A percentile compares a stretch with the other conserved stretches of the same genome.
These are phyloP conservation scores for Malacoraja senta DNA, from an alignment of 2,797 vertebrate species.

Conservation along the genomic window DNA sequence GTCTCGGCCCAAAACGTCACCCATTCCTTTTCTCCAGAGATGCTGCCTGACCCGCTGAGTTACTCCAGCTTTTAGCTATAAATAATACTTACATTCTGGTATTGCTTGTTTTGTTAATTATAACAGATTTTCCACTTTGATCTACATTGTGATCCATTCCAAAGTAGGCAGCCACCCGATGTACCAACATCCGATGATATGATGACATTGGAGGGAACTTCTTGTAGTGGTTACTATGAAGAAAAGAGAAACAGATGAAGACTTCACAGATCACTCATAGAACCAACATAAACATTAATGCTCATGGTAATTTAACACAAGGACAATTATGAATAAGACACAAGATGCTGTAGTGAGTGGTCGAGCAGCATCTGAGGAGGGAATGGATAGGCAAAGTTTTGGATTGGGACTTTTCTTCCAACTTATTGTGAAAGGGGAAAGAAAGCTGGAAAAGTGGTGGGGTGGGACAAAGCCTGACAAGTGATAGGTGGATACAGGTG, in stretches of 20 bases:
- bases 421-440: too few species aligned
- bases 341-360: too few species aligned
- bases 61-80: not conserved
- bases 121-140: conserved; percentile 90
- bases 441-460: too few species aligned
- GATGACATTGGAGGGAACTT: conserved; percentile 96
- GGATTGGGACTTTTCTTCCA: too few species aligned
- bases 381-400: too few species aligned
- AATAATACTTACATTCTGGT: conserved; percentile 80
- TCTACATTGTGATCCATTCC: conserved; percentile 97
- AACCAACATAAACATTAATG: not conserved
- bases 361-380: too few species aligned
- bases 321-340: not conserved
- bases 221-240: conserved; percentile 78
- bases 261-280: not conserved
- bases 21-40: too few species aligned
- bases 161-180: conserved; percentile 89
- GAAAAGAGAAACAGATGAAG: conserved; percentile 29
- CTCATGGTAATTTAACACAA: not conserved
- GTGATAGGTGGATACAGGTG: too few species aligned
- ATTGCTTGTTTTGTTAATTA: conserved; percentile 87
- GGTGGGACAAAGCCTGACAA: too few species aligned
- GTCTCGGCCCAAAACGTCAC: too few species aligned
- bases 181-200: conserved; percentile 91
- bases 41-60: too few species aligned